phyloP scores from a whole-genome alignment of 2,113 vertebrate species.

The Acrocephalus kingi region DNA sequence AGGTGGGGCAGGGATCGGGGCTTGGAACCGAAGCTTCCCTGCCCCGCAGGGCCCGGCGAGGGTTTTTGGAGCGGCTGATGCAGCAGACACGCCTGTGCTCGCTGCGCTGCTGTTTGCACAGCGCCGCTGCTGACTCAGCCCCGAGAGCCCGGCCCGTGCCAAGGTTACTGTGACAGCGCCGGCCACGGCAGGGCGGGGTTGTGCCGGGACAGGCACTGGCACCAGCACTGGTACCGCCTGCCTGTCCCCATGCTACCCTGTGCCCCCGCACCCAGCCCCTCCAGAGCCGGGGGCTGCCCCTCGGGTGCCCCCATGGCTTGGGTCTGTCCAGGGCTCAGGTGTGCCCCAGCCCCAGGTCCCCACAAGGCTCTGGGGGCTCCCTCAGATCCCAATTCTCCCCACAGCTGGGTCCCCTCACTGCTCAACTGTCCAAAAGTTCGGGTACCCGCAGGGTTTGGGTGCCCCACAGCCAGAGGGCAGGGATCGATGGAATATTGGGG shows the following conservation, averaged over 20 bases:
- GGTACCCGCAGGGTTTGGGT: background rate
- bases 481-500: background rate
- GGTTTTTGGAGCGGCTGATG: background rate
- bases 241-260: background rate
- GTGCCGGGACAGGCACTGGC: background rate
- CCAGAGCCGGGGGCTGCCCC: background rate
- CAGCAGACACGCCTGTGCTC: background rate
- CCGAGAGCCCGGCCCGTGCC: background rate
- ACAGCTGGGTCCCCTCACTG: accelerated
- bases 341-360: background rate
- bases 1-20: background rate
- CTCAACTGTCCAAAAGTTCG: background rate
- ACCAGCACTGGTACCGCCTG: background rate
- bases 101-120: background rate
- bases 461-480: background rate
- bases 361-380: no score
- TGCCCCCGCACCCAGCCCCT: background rate
- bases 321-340: background rate
- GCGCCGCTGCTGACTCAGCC: background rate
- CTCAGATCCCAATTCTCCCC: background rate
- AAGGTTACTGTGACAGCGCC: background rate
- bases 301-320: accelerated
- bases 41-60: background rate
- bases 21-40: background rate
- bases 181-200: background rate